Base-by-base conservation (phyloP, 2,113 vertebrate genomes). In the Chloebia gouldiae region DNA sequence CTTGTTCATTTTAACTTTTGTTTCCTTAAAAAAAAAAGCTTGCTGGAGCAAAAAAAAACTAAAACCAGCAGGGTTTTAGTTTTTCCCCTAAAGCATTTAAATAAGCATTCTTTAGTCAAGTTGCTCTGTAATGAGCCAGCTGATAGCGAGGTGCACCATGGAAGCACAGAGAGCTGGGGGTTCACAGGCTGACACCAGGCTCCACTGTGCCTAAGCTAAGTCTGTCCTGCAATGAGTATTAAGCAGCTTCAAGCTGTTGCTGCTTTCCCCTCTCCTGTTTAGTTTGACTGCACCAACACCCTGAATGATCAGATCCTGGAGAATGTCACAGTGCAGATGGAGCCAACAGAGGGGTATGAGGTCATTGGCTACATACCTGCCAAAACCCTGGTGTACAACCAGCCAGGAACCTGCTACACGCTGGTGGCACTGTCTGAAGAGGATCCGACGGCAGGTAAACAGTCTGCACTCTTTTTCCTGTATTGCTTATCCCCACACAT, bases 221-320 rank as follows among this genome's bases (percentile, higher is more conserved):
- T 57, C 61, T 80, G 19, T 59, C 75, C 2, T 51, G 57, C 31
- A n/a, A 7, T 68, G 39, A 79, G 19, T 11, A 59, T 47, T 9
- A 9, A 78, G 42, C 31, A 33, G 77, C 83, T 76, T 86, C 93
- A 37, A 84, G 65, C 71, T 68, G 33, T 85, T 63, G 49, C 80
- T 65, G 45, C 40, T 57, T 40, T 94, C 50, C 56, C 27, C 39
- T 80, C 78, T 49, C 37, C 42, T 57, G 19, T 92, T 59, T 72
- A 98, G 98, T 98, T 98, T 97, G 98, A 98, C 91, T 98, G 98
- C 92, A 98, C 97, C 0, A 98, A 98, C 87, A 98, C 98, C 4
- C 97, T 98, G 89, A 98, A 98, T 0, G 98, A 98, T 92, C 98
- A 98, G 96, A 97, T 98, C 28, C 90, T 98, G 97, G 98, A 98